Conservation (phyloP, 2,113 vertebrate species). For the Microtus pennsylvanicus region DNA sequence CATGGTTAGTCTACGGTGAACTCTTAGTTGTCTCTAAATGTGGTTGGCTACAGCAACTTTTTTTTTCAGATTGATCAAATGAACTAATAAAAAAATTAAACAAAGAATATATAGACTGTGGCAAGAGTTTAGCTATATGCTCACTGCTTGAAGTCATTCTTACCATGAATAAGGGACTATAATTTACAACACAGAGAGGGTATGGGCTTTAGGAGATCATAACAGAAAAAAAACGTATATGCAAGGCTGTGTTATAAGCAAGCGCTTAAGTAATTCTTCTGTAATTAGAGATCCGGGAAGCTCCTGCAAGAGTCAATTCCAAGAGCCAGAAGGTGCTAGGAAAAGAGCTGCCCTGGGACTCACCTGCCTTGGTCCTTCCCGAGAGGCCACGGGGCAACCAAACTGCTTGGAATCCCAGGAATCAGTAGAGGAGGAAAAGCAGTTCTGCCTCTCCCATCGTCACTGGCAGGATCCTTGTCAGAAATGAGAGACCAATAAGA, state of each 20-base stretch:
- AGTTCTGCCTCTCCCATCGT: background rate
- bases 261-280: background rate
- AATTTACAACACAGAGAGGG: background rate
- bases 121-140: background rate
- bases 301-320: background rate
- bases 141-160: background rate
- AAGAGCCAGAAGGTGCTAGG: background rate
- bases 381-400: background rate
- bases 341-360: background rate
- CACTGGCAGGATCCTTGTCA: background rate
- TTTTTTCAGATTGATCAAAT: constrained; percentile 35
- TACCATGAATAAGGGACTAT: background rate
- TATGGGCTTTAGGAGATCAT: background rate
- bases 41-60: background rate
- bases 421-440: background rate
- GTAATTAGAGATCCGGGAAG: background rate
- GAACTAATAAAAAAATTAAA: background rate
- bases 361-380: background rate
- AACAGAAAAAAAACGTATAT: background rate
- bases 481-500: background rate
- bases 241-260: background rate
- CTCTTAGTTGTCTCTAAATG: constrained; percentile 14
- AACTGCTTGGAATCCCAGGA: background rate
- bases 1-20: background rate
- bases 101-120: constrained; percentile 16